These are phyloP conservation scores for Pseudochirops cupreus DNA, from an alignment of 2,797 vertebrate species.

Conservation along the genomic window DNA sequence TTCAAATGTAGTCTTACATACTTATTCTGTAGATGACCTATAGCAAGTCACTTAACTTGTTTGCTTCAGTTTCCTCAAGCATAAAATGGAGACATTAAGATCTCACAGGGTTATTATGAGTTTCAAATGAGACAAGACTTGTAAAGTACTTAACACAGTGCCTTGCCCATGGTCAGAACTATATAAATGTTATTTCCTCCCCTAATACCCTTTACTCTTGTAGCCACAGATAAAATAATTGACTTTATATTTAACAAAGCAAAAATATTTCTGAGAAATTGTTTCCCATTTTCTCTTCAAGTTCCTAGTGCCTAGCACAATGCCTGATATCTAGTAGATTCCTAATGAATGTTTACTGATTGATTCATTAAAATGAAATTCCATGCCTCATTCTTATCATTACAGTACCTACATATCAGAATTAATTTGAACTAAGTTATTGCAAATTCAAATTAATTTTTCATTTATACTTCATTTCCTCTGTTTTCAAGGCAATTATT, in stretches of 20 bases:
- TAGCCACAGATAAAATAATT: background rate
- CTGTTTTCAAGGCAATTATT: background rate
- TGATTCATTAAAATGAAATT: background rate
- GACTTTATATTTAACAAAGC: background rate
- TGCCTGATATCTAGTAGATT: background rate
- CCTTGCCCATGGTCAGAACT: background rate
- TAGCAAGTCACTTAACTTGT: background rate
- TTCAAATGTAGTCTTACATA: background rate
- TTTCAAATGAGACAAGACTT: background rate
- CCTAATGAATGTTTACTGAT: background rate
- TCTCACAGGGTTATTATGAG: background rate
- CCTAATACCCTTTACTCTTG: background rate
- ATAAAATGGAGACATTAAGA: background rate
- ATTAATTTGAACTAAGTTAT: background rate
- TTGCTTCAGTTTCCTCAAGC: background rate
- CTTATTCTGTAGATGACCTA: background rate
- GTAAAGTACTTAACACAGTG: background rate
- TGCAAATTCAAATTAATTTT: background rate
- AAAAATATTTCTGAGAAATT: background rate
- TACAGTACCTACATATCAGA: background rate
- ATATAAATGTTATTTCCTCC: background rate
- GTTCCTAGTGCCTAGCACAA: background rate
- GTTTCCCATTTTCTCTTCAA: background rate
- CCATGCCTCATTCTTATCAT: background rate
- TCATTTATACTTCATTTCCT: background rate